Evolutionary conservation across 2,113 vertebrate genomes (phyloP), one percentile per base, ranked within the genome.

Genomic region (Elephantulus edwardii): DNA sequence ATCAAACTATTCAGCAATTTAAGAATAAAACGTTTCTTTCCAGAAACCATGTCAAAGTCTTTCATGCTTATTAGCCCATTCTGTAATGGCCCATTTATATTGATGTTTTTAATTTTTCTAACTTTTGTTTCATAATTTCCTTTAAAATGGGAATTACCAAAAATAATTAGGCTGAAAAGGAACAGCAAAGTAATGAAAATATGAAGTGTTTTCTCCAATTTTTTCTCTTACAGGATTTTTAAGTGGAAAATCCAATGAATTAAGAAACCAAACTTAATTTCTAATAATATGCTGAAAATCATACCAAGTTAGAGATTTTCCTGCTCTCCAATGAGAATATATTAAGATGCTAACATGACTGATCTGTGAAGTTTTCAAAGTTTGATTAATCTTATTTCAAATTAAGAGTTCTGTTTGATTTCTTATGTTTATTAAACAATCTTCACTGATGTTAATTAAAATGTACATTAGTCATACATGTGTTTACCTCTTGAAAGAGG

Each of bases 391-490:
- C n/a, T 91, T 86, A 33, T 83, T 9, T 42, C 19, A 87, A 72
- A 44, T 87, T 82, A 83, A 93, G 46, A 93, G 35, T 75, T 81
- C 75, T 28, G 26, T 95, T 86, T 82, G 33, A 87, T 82, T 81
- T 91, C 42, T 87, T 86, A 89, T 82, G 87, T 88, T 93, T 94
- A 44, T 90, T 88, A 81, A 90, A 83, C 84, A 92, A 64, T 85
- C 8, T 87, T 93, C 62, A 87, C 46, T 70, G 30, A 42, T 78
- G 11, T 90, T 94, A 84, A 89, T 89, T 93, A 94, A 88, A 85
- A 88, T 89, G 54, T 58, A 2, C 28, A 91, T 92, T 90, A 76
- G 80, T 79, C 56, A 94, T 91, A 12, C 35, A 44, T 60, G n/a
- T 91, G 46, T 93, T 96, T 94, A 89, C 46, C 42, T 70, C 17